Evolutionary conservation across 2,888 invertebrate genomes (phyloP).

Genomic region (Nemurella pictetii): DNA sequence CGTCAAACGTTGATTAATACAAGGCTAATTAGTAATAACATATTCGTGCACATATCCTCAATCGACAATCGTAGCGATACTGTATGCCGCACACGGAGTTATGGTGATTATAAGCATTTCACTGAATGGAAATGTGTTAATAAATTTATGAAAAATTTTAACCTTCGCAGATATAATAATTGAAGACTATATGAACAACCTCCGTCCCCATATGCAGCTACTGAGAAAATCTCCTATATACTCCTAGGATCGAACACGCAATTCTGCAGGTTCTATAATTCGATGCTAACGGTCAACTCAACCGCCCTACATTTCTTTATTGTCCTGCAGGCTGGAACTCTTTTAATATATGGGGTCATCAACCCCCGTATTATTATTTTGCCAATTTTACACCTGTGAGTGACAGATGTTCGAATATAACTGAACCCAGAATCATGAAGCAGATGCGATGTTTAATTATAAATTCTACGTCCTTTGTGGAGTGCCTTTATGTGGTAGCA

Average conservation of each 20-base stretch:
- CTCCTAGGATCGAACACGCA: too few species aligned
- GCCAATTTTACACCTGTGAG: neutral
- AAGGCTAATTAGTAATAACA: neutral
- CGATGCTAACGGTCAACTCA: neutral
- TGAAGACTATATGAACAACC: too few species aligned
- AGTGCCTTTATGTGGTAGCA: neutral
- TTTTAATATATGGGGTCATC: neutral
- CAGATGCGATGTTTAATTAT: neutral
- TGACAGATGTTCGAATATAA: neutral
- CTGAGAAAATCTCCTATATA: too few species aligned
- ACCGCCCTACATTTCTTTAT: neutral
- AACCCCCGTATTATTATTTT: neutral
- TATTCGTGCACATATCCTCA: neutral
- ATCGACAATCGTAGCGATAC: neutral
- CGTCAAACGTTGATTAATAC: neutral
- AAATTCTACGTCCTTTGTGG: neutral
- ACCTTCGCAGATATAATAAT: too few species aligned
- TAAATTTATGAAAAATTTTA: too few species aligned
- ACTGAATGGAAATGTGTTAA: too few species aligned
- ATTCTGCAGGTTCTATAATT: too few species aligned
- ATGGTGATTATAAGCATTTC: too few species aligned
- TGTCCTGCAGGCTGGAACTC: neutral
- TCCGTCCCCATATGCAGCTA: too few species aligned
- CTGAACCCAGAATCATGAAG: too few species aligned
- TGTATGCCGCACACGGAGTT: too few species aligned